Conservation (phyloP, 2,888 invertebrate species). For the Alcis repandata region DNA sequence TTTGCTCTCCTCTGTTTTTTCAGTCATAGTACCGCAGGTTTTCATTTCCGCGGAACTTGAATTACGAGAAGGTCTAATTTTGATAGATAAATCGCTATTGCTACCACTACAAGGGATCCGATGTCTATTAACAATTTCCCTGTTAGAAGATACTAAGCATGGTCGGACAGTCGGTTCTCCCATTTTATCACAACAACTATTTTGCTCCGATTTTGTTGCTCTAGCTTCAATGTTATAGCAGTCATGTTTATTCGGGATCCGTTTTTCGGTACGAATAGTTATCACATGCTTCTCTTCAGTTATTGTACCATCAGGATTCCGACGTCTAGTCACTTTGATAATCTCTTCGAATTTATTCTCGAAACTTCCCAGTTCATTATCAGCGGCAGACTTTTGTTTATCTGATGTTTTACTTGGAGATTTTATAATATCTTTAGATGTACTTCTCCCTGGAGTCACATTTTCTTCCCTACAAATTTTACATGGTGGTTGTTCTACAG, state of each 20-base stretch:
- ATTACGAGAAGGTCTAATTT: background rate
- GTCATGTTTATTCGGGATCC: background rate
- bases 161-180: background rate
- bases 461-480: background rate
- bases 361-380: background rate
- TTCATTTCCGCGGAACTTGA: background rate
- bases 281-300: conserved; percentile 19
- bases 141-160: background rate
- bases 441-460: background rate
- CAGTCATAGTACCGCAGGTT: conserved; percentile 4
- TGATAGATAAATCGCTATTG: background rate
- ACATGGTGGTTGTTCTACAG: background rate
- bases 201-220: conserved; percentile 5
- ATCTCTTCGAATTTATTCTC: conserved; percentile 7
- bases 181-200: background rate
- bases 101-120: conserved; percentile 4
- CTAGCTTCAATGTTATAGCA: background rate
- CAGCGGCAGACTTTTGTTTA: background rate
- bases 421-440: background rate
- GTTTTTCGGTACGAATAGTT: conserved; percentile 16
- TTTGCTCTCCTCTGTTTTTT: background rate
- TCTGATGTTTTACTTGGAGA: background rate
- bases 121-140: background rate
- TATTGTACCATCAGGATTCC: conserved; percentile 21
- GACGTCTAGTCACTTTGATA: conserved; percentile 4